Percentiles rank a stretch among this genome's conserved stretches.
Conservation (phyloP, 2,888 invertebrate species). For the Pelosia muscerda region DNA sequence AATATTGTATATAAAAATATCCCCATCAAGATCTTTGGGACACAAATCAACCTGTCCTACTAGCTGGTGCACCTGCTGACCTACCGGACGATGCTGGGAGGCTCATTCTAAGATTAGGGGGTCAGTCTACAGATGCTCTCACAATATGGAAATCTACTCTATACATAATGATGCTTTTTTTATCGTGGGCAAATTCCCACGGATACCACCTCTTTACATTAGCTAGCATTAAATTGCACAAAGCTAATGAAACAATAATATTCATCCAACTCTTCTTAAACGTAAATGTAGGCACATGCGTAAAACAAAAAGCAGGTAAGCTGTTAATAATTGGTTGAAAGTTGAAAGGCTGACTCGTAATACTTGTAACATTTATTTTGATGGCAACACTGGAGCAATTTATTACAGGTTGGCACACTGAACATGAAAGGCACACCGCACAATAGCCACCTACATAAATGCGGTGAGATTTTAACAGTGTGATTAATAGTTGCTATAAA, state of each 20-base stretch:
- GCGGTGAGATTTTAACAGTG: slow-evolving; percentile 51
- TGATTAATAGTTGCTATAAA: slow-evolving; percentile 53
- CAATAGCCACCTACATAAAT: slow-evolving; percentile 50
- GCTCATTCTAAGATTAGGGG: too few relatives aligned
- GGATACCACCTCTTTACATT: too few relatives aligned
- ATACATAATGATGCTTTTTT: too few relatives aligned
- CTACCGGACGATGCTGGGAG: too few relatives aligned
- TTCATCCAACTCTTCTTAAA: neutral
- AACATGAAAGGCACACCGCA: slow-evolving; percentile 52
- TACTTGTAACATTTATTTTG: slow-evolving; percentile 51
- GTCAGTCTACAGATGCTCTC: too few relatives aligned
- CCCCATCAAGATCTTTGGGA: too few relatives aligned
- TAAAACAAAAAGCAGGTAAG: slow-evolving; percentile 41
- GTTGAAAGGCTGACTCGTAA: slow-evolving; percentile 50
- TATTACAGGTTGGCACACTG: slow-evolving; percentile 51
- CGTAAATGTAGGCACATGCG: slow-evolving; percentile 19
- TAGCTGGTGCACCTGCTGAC: too few relatives aligned
- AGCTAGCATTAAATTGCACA: neutral
- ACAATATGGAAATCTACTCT: too few relatives aligned
- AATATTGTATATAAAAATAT: too few relatives aligned
- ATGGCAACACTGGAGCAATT: slow-evolving; percentile 51
- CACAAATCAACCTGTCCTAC: too few relatives aligned
- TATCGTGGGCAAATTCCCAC: too few relatives aligned
- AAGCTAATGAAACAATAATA: neutral
- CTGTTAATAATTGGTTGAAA: slow-evolving; percentile 56